Percentiles rank a stretch among this genome's conserved stretches.
These are phyloP conservation scores for Tachysurus vachellii DNA, from an alignment of 2,113 vertebrate species.

Conservation along the genomic window DNA sequence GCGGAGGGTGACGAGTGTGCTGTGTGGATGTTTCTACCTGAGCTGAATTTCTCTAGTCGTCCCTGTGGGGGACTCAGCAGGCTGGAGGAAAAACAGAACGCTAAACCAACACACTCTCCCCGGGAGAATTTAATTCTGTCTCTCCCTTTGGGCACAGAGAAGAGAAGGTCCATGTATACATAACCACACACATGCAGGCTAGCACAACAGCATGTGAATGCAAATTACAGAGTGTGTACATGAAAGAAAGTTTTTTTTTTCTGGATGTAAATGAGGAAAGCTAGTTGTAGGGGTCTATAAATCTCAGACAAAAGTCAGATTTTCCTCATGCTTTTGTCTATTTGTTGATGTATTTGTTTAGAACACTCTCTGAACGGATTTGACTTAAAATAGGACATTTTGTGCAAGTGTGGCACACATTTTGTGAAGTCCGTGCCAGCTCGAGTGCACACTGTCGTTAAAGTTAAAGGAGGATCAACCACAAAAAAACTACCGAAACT, in stretches of 20 bases:
- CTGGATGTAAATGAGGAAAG: background rate
- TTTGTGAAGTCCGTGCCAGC: background rate
- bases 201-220: background rate
- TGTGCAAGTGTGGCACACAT: background rate
- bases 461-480: background rate
- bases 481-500: background rate
- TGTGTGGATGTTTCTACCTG: slow-evolving; percentile 38
- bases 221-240: background rate
- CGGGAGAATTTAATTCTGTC: background rate
- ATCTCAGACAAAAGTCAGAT: background rate
- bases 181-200: slow-evolving; percentile 6
- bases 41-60: slow-evolving; percentile 35
- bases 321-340: no score
- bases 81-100: slow-evolving; percentile 19
- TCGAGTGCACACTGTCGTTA: background rate
- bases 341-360: background rate
- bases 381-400: no score
- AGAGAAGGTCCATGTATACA: background rate
- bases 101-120: slow-evolving; percentile 18
- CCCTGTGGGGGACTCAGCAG: slow-evolving; percentile 46
- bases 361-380: background rate
- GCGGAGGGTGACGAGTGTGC: slow-evolving; percentile 23
- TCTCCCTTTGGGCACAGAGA: background rate
- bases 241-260: background rate
- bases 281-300: background rate